Percentiles rank a stretch among this genome's conserved stretches.
Conservation (phyloP, 2,797 vertebrate genomes). For the Sebastes glaucus region DNA sequence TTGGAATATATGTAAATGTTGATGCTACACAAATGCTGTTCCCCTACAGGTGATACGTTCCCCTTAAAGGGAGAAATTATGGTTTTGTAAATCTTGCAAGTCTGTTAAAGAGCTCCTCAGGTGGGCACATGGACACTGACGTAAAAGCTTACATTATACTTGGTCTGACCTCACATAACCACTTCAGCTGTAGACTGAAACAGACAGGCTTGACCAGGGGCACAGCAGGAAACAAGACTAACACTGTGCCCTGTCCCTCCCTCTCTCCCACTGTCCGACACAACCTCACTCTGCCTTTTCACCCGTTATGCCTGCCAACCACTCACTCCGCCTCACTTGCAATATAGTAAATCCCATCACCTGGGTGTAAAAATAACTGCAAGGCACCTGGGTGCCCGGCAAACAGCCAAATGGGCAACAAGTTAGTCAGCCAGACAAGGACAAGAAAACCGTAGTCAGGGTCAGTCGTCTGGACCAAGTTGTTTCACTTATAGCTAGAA, state of each 20-base stretch:
- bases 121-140: not conserved
- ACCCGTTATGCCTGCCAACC: conserved; percentile 21
- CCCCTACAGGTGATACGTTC: not conserved
- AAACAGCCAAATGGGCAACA: conserved; percentile 18
- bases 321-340: conserved; percentile 34
- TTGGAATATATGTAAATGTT: not conserved
- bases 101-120: not conserved
- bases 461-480: not conserved
- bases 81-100: not conserved
- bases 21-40: accelerated
- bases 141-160: conserved; percentile 25
- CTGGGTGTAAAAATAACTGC: conserved; percentile 65
- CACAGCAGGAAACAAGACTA: conserved; percentile 46
- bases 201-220: conserved; percentile 24
- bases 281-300: conserved; percentile 12
- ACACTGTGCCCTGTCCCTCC: conserved; percentile 6
- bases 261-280: conserved; percentile 1
- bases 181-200: conserved; percentile 20
- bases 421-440: conserved; percentile 10
- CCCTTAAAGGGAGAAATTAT: not conserved
- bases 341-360: conserved; percentile 73
- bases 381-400: conserved; percentile 18
- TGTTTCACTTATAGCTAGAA: not conserved
- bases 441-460: conserved; percentile 1
- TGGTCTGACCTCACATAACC: conserved; percentile 31